Conservation (phyloP, 2,113 vertebrate genomes). For the Dicaeum eximium region DNA sequence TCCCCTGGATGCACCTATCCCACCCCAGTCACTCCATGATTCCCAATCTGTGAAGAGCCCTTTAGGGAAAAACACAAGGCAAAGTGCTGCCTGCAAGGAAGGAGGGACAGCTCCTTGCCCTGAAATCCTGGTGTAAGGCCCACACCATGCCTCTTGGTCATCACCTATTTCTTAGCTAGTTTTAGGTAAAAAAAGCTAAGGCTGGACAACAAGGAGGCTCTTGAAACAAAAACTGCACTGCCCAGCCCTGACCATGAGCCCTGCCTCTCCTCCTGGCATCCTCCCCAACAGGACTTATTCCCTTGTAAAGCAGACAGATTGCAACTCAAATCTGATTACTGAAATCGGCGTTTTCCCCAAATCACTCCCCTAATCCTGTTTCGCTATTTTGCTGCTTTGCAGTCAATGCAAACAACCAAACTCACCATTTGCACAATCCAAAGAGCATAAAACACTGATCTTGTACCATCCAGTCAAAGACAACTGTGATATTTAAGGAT, state of each 20-base stretch:
- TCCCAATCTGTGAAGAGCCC: background rate
- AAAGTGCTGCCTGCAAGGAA: background rate
- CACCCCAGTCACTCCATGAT: background rate
- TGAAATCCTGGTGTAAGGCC: background rate
- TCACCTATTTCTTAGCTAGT: background rate
- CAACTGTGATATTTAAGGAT: background rate
- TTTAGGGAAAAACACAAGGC: background rate
- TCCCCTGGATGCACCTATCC: background rate
- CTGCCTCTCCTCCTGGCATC: background rate
- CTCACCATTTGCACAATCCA: background rate
- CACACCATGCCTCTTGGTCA: background rate
- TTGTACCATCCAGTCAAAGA: background rate
- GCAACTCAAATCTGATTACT: constrained; percentile 7
- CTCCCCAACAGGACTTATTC: background rate
- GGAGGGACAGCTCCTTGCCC: background rate
- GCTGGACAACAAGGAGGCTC: background rate
- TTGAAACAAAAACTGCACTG: background rate
- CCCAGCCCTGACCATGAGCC: background rate
- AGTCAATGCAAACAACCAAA: background rate
- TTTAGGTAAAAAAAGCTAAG: background rate
- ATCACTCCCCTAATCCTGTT: constrained; percentile 23
- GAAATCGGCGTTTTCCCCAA: constrained; percentile 13
- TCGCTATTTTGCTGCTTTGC: background rate
- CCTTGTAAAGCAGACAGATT: background rate
- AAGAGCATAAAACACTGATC: background rate